Evolutionary conservation across 2,888 invertebrate species (phyloP).

Genomic region (Furcula furcula): DNA sequence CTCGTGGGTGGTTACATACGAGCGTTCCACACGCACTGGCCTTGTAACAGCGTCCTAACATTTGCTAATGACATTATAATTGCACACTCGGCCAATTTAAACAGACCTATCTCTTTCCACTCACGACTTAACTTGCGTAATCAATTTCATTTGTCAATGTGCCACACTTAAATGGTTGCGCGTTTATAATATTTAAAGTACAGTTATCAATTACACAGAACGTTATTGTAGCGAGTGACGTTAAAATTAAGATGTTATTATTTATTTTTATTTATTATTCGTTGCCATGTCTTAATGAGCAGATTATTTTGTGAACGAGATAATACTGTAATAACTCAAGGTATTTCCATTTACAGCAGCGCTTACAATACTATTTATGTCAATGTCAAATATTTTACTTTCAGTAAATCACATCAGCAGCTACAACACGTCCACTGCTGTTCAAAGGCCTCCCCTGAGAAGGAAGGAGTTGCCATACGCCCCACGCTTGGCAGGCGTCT

Average conservation of each 20-base stretch:
- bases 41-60: constrained; percentile 48
- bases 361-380: constrained; percentile 30
- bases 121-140: constrained; percentile 9
- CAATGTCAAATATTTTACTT: constrained; percentile 27
- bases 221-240: constrained; percentile 26
- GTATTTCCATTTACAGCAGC: constrained; percentile 21
- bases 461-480: too few species aligned
- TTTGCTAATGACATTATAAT: constrained; percentile 63
- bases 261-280: constrained; percentile 33
- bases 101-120: constrained; percentile 18
- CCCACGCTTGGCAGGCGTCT: too few species aligned
- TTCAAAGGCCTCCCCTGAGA: too few species aligned
- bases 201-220: constrained; percentile 38
- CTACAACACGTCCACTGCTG: too few species aligned
- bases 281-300: constrained; percentile 30
- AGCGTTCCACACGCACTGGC: constrained; percentile 36
- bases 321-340: constrained; percentile 35
- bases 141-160: constrained; percentile 10
- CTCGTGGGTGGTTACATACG: constrained; percentile 32
- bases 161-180: constrained; percentile 22
- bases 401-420: constrained; percentile 14
- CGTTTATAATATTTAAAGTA: constrained; percentile 23
- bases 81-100: constrained; percentile 30
- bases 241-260: constrained; percentile 43
- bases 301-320: constrained; percentile 26